phyloP scores from a whole-genome alignment of 53 echinoderm and acorn worm genomes.

The Arbacia lixula region DNA sequence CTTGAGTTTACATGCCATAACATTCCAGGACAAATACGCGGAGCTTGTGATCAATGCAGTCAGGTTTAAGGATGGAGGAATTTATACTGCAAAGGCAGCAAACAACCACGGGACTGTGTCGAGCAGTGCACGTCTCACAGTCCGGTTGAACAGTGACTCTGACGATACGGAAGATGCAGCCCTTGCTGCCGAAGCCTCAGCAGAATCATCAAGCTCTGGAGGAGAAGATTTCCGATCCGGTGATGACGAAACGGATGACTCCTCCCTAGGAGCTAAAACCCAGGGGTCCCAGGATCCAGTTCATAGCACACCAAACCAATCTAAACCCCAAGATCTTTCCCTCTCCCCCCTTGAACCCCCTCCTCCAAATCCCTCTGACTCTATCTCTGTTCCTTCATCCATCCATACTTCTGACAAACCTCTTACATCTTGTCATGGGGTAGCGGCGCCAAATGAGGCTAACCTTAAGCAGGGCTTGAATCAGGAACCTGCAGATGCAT shows the following conservation, averaged over 20 bases:
- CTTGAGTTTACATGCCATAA: conserved; percentile 57
- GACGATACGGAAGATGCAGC: conserved; percentile 51
- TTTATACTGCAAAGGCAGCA: conserved; percentile 69
- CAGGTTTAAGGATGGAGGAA: conserved; percentile 70
- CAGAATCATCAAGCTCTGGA: conserved; percentile 36
- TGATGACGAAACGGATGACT: conserved; percentile 3
- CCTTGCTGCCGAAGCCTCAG: conserved; percentile 25
- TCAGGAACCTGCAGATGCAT: conserved; percentile 24
- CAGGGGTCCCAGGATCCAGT: neutral
- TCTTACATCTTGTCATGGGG: neutral
- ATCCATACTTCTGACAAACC: conserved; percentile 18
- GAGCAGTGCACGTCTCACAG: conserved; percentile 69
- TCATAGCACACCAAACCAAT: neutral
- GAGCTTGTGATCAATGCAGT: conserved; percentile 78
- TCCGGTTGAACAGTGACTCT: conserved; percentile 55
- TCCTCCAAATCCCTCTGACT: neutral
- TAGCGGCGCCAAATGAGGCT: neutral
- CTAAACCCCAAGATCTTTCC: neutral
- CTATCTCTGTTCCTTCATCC: conserved; percentile 1
- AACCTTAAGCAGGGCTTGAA: conserved; percentile 41
- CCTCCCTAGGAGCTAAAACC: neutral
- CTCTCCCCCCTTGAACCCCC: neutral
- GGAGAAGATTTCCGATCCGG: conserved; percentile 23
- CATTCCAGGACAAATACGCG: conserved; percentile 69
- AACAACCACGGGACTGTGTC: conserved; percentile 69